Conservation (phyloP, 2,797 vertebrate genomes). For the Enteromius trimaculatus region DNA sequence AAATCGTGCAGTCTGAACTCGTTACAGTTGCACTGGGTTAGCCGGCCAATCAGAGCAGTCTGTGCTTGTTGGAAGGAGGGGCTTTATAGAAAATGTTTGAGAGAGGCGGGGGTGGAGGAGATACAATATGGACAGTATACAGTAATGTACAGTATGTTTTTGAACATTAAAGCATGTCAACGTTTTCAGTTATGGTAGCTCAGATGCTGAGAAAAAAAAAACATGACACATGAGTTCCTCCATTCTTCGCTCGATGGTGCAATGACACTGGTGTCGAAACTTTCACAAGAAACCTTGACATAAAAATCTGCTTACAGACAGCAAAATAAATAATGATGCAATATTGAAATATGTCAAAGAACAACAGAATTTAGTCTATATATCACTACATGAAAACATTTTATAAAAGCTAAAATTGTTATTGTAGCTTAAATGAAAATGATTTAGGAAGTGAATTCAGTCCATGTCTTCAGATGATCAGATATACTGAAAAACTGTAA, state of each 20-base stretch:
- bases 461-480: neutral
- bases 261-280: conserved; percentile 43
- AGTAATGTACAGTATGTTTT: too few relatives aligned
- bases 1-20: too few relatives aligned
- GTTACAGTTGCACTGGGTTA: too few relatives aligned
- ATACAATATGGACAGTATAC: too few relatives aligned
- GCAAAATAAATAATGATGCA: conserved; percentile 22
- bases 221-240: neutral
- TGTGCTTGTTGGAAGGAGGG: too few relatives aligned
- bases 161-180: too few relatives aligned
- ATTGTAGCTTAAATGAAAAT: neutral
- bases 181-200: too few relatives aligned
- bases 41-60: too few relatives aligned
- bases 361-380: neutral
- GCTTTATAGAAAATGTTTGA: too few relatives aligned
- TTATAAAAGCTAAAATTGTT: neutral
- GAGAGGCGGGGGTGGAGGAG: too few relatives aligned
- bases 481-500: neutral
- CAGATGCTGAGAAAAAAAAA: neutral
- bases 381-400: neutral
- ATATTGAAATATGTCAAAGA: neutral
- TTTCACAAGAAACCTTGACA: conserved; percentile 7
- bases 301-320: conserved; percentile 24
- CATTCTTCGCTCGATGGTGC: conserved; percentile 5
- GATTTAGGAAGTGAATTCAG: neutral